phyloP scores from a whole-genome alignment of 1,140 invertebrate species.

The Pseudoatta argentina region DNA sequence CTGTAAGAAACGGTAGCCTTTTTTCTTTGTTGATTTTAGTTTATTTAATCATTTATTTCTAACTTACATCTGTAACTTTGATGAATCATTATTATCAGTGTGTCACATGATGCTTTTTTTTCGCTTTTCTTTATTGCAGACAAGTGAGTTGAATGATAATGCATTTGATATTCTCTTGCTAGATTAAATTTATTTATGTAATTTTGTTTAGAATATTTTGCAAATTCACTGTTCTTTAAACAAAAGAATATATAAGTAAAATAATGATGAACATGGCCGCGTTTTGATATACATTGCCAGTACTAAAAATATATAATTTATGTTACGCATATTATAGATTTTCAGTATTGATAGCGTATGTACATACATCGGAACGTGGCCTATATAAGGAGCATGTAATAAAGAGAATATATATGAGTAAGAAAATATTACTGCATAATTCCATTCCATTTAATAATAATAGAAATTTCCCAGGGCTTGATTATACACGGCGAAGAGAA shows the following conservation, averaged over 20 bases:
- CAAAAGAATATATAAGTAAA: conserved; percentile 9
- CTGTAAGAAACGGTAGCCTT: not conserved
- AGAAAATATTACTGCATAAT: not conserved
- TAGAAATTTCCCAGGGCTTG: not conserved
- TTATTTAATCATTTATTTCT: not conserved
- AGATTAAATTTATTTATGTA: conserved; percentile 33
- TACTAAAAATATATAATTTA: too few species aligned
- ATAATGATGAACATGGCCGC: not conserved
- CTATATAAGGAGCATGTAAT: too few species aligned
- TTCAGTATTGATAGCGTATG: too few species aligned
- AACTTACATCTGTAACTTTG: not conserved
- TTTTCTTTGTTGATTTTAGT: not conserved
- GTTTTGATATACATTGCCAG: too few species aligned
- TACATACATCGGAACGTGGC: too few species aligned
- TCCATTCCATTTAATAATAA: not conserved
- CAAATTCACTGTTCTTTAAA: not conserved
- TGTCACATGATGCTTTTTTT: conserved; percentile 23
- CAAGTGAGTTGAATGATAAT: conserved; percentile 4
- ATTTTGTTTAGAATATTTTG: conserved; percentile 16
- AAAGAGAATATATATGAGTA: not conserved
- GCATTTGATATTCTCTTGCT: not conserved
- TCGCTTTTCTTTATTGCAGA: not conserved
- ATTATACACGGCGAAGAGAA: conserved; percentile 13
- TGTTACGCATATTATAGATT: too few species aligned
- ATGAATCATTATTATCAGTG: conserved; percentile 6